Evolutionary conservation across 2,888 invertebrate genomes (phyloP).

Genomic region (Ganaspis brasiliensis): DNA sequence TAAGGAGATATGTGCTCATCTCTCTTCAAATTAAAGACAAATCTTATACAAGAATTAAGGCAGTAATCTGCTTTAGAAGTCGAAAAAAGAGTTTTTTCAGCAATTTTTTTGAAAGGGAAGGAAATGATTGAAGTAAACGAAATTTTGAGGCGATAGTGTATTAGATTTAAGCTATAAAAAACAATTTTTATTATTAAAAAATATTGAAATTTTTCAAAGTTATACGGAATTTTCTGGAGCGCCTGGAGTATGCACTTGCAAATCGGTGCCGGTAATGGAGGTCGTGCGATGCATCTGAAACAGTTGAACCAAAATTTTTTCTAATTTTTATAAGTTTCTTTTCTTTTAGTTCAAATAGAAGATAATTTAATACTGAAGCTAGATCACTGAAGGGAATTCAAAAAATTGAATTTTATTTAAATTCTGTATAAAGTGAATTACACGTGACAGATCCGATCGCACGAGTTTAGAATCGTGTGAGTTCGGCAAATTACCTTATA

Average conservation of each 20-base stretch:
- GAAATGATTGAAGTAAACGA: background rate
- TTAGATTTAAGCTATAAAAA: background rate
- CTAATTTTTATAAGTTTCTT: conserved; percentile 45
- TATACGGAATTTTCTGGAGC: background rate
- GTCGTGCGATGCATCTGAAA: conserved; percentile 55
- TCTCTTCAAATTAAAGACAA: background rate
- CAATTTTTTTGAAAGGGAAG: background rate
- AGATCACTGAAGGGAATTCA: too few relatives aligned
- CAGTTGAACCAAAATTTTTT: conserved; percentile 48
- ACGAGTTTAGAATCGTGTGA: too few relatives aligned
- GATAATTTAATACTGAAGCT: too few relatives aligned
- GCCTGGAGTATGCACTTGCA: background rate
- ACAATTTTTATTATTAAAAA: background rate
- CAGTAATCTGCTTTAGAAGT: background rate
- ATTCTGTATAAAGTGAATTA: too few relatives aligned
- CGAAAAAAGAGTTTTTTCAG: background rate
- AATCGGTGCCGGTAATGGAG: conserved; percentile 50
- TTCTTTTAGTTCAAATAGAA: too few relatives aligned
- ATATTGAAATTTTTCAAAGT: background rate
- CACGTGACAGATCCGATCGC: too few relatives aligned
- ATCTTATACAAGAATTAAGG: background rate
- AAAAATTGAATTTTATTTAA: too few relatives aligned
- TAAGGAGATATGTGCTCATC: too few relatives aligned
- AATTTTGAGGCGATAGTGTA: background rate
- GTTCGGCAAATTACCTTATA: too few relatives aligned